phyloP scores from a whole-genome alignment of 30 jellyfish, hydroid and myxozoan species.

The Cassiopea xamachana region DNA sequence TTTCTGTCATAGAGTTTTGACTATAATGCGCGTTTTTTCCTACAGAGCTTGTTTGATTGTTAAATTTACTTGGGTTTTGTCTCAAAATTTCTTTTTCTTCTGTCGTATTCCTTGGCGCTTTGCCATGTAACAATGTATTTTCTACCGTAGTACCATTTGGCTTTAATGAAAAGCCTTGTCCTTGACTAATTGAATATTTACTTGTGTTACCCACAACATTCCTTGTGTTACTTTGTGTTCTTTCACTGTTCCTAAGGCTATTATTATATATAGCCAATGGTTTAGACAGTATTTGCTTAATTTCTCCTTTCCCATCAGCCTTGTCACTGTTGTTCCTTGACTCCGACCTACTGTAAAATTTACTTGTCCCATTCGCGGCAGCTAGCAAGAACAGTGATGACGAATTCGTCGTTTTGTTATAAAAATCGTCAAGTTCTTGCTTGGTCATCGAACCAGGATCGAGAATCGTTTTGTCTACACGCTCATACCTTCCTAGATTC shows the following conservation, averaged over 20 bases:
- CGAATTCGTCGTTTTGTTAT: conserved; percentile 27
- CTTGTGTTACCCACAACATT: background rate
- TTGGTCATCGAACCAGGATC: conserved; percentile 64
- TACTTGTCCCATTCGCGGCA: background rate
- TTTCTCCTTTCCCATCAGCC: background rate
- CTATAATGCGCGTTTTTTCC: background rate
- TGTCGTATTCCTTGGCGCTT: background rate
- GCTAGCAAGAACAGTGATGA: conserved; percentile 29
- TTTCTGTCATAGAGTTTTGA: background rate
- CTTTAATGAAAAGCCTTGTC: background rate
- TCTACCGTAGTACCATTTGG: background rate
- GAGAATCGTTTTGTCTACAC: conserved; percentile 62
- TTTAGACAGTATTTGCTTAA: background rate
- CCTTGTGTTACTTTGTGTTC: background rate
- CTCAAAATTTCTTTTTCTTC: background rate
- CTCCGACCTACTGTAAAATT: background rate
- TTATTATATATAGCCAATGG: background rate
- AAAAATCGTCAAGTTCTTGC: conserved; percentile 42
- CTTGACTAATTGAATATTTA: background rate
- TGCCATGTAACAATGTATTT: background rate
- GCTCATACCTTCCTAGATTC: conserved; percentile 16
- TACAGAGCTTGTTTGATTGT: background rate
- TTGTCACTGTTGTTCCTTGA: background rate
- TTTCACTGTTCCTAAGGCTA: background rate
- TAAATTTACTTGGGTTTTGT: no score